Conservation (phyloP, 1,140 invertebrate species). For the Leptestheria dahalacensis region DNA sequence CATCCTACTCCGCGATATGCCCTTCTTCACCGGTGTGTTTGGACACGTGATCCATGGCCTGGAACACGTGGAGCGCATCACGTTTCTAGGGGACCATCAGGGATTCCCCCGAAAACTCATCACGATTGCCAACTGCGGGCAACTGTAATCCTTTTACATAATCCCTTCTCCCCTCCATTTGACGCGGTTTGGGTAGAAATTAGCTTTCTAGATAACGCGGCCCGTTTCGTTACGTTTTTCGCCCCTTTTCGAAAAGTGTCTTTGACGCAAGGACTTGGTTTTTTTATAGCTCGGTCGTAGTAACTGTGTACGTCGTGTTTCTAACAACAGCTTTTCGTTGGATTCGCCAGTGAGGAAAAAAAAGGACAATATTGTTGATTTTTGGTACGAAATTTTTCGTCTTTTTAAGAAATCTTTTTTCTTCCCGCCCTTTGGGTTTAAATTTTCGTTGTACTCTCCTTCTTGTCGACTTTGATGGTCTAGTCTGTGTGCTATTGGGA, state of each 20-base stretch:
- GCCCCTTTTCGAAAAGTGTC: too few relatives aligned
- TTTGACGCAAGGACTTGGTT: too few relatives aligned
- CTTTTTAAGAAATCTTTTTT: too few relatives aligned
- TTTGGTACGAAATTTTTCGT: too few relatives aligned
- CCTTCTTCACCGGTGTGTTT: conserved; percentile 59
- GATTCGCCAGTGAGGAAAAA: too few relatives aligned
- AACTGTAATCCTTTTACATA: conserved; percentile 36
- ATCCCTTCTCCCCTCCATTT: neutral
- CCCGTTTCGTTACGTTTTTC: neutral
- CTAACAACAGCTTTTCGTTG: too few relatives aligned
- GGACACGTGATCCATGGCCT: conserved; percentile 64
- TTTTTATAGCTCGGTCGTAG: too few relatives aligned
- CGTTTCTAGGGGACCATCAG: conserved; percentile 53
- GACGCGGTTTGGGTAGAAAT: neutral
- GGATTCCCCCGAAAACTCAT: conserved; percentile 60
- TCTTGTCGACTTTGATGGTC: too few relatives aligned
- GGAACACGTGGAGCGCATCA: conserved; percentile 62
- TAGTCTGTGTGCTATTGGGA: neutral
- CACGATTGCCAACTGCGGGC: conserved; percentile 56
- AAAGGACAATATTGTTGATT: too few relatives aligned
- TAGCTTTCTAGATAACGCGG: neutral
- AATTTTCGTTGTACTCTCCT: neutral
- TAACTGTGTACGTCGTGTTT: too few relatives aligned
- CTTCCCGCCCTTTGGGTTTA: too few relatives aligned
- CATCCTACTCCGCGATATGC: conserved; percentile 60